phyloP scores from a whole-genome alignment of 2,888 invertebrate genomes.

The Andrena chrysosceles region DNA sequence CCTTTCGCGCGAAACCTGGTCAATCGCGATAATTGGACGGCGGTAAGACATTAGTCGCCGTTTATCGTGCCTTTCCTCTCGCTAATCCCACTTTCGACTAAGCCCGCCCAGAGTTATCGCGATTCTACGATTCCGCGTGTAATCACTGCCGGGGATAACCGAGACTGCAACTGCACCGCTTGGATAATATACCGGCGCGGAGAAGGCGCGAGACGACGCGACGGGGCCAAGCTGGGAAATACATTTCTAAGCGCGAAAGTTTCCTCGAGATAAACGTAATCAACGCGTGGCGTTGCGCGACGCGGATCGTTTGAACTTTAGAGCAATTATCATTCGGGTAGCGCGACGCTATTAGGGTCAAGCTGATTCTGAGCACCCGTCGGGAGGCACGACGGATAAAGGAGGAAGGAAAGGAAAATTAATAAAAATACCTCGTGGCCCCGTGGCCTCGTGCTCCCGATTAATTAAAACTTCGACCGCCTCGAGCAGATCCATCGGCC shows the following conservation, averaged over 20 bases:
- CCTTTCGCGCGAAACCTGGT: background rate
- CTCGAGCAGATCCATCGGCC: conserved; percentile 46
- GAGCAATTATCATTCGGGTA: conserved; percentile 50
- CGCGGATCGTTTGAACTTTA: conserved; percentile 48
- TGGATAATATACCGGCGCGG: background rate
- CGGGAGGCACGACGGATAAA: background rate
- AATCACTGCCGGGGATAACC: background rate
- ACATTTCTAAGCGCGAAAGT: conserved; percentile 31
- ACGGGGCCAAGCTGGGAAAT: background rate
- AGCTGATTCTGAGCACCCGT: conserved; percentile 36
- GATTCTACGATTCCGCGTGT: background rate
- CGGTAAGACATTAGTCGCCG: background rate
- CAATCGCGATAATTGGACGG: conserved; percentile 6
- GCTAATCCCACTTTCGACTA: background rate
- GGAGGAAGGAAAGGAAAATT: conserved; percentile 43
- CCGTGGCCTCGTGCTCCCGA: conserved; percentile 31
- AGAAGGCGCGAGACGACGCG: background rate
- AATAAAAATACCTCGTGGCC: conserved; percentile 57
- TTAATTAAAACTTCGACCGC: conserved; percentile 68
- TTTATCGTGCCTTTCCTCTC: background rate
- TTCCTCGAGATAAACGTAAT: conserved; percentile 56
- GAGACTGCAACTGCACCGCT: background rate
- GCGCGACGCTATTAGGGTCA: conserved; percentile 32
- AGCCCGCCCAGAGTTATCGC: background rate
- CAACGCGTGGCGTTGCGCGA: conserved; percentile 3